Conservation (phyloP, 2,888 invertebrate species). For the Microctonus brassicae region DNA sequence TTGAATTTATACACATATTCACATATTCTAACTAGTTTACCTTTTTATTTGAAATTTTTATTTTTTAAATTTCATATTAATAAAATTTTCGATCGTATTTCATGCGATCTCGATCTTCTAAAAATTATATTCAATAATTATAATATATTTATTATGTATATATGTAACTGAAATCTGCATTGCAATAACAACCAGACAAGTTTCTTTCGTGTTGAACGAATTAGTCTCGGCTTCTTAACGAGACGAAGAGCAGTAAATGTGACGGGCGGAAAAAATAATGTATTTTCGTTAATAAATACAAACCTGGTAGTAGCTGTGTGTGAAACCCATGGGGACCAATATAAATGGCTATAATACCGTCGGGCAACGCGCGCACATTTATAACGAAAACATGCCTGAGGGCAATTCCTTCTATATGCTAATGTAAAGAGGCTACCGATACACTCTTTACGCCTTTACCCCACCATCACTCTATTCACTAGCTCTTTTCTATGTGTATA, state of each 20-base stretch:
- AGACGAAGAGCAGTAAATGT: conserved; percentile 50
- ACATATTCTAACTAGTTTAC: not conserved
- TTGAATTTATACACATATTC: conserved; percentile 19
- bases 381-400: conserved; percentile 51
- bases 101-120: not conserved
- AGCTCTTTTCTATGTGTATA: not conserved
- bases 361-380: conserved; percentile 42
- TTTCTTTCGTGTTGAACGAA: not conserved
- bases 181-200: not conserved
- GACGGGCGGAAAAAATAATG: conserved; percentile 53
- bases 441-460: conserved; percentile 53
- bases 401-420: conserved; percentile 68
- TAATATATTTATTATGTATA: not conserved
- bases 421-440: conserved; percentile 63
- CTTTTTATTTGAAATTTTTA: not conserved
- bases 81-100: not conserved
- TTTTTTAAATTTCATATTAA: not conserved
- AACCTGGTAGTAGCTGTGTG: conserved; percentile 38
- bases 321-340: conserved; percentile 41
- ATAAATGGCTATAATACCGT: conserved; percentile 44
- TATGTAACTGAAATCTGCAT: not conserved
- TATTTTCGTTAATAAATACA: conserved; percentile 64
- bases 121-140: not conserved
- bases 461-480: conserved; percentile 37
- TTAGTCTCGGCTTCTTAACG: conserved; percentile 41